Evolutionary conservation across 1,140 invertebrate species (phyloP), one percentile per base, ranked within the genome.

Genomic region (Drosophila pruinosa): DNA sequence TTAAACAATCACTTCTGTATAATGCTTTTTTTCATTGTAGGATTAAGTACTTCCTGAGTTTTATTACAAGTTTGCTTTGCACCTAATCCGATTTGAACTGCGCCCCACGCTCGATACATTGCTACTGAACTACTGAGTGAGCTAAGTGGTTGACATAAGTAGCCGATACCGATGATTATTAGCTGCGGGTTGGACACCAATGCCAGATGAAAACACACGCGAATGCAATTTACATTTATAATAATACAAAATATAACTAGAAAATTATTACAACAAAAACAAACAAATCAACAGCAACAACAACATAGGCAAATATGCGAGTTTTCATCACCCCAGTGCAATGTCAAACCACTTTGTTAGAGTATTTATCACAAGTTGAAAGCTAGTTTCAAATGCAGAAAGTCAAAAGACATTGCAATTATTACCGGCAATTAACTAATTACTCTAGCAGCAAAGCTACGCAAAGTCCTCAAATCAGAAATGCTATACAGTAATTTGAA

Each of bases 221-320:
- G 52, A 65, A 7, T 52, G 50, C 6, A 64, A 56, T 70, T 63
- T 38, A 45, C 10, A 63, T 63, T 34, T 28, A n/a, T 63, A 70
- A 48, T 67, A 39, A 58, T 67, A 15, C 63, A 57, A 48, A 57
- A 57, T 47, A 45, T 31, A 47, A 38, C 24, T 17, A 59, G n/a
- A n/a, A n/a, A n/a, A n/a, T n/a, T n/a, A n/a, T n/a, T n/a, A n/a
- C n/a, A n/a, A n/a, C n/a, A n/a, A n/a, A n/a, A n/a, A n/a, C 36
- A 22, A 24, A 14, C 15, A 43, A 10, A 47, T 14, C 19, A 45
- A 26, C 43, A 47, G 8, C 43, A 17, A 34, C 31, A 21, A 45
- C 15, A 8, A 6, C 38, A 39, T 21, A n/a, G n/a, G 17, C 36
- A 41, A n/a, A 57, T 48, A 31, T 21, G 12, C 21, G 22, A 19